Evolutionary conservation across 2,113 vertebrate genomes (phyloP).

Genomic region (Otolemur garnettii): DNA sequence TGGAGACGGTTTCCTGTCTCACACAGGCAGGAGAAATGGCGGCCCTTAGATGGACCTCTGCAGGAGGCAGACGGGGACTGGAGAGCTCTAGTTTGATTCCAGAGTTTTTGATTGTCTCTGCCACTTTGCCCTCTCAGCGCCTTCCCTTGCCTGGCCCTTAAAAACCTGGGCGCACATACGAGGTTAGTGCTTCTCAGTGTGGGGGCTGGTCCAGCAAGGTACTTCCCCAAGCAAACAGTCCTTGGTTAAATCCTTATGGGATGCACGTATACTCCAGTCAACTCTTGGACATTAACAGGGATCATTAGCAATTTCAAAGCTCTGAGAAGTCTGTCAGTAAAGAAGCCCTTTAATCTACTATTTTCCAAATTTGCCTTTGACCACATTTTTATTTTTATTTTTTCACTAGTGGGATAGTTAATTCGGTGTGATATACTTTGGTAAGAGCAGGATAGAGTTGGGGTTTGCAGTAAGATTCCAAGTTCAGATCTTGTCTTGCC

Average conservation of each 20-base stretch:
- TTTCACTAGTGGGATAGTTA: background rate
- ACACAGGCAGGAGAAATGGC: background rate
- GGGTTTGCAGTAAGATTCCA: background rate
- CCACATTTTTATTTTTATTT: background rate
- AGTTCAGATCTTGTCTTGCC: background rate
- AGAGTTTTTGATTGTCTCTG: background rate
- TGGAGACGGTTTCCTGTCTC: background rate
- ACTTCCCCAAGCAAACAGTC: background rate
- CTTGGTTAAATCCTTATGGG: background rate
- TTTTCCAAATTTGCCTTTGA: slow-evolving; percentile 17
- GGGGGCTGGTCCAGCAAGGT: background rate
- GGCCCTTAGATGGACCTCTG: background rate
- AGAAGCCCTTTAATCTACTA: background rate
- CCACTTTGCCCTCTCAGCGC: background rate
- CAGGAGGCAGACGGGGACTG: background rate
- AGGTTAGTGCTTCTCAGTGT: background rate
- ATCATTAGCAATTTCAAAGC: background rate
- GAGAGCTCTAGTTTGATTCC: background rate
- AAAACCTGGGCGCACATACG: background rate
- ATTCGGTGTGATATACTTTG: background rate
- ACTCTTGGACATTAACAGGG: background rate
- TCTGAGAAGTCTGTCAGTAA: background rate
- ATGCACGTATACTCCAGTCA: background rate
- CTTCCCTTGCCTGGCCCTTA: background rate
- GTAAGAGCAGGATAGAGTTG: background rate